Evolutionary conservation across 2,888 invertebrate species (phyloP).

Genomic region (Netelia melanura): DNA sequence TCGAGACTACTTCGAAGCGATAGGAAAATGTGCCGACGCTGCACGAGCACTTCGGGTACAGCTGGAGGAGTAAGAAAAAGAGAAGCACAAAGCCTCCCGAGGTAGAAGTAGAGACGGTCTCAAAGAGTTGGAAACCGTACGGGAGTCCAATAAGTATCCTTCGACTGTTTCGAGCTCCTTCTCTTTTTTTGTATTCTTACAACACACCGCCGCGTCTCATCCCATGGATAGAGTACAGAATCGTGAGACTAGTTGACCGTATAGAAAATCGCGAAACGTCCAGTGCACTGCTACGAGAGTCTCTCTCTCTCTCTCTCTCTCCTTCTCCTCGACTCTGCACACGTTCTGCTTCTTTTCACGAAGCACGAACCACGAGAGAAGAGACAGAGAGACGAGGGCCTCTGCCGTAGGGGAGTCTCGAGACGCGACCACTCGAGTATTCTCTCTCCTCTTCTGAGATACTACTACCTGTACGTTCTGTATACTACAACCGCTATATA

Average conservation of each 20-base stretch:
- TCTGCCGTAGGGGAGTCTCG: slow-evolving; percentile 49
- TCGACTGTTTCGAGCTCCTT: slow-evolving; percentile 32
- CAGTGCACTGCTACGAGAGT: background rate
- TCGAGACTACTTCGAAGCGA: slow-evolving; percentile 5
- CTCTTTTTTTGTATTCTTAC: slow-evolving; percentile 24
- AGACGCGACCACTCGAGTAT: slow-evolving; percentile 44
- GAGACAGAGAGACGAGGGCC: background rate
- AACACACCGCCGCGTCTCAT: slow-evolving; percentile 40
- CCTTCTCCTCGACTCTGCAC: background rate
- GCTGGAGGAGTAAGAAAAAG: slow-evolving; percentile 3
- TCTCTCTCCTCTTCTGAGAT: slow-evolving; percentile 42
- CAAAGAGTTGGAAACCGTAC: slow-evolving; percentile 1
- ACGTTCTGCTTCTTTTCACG: background rate
- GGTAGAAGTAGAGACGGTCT: background rate
- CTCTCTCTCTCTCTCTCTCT: background rate
- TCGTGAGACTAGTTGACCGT: slow-evolving; percentile 64
- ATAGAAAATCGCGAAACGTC: slow-evolving; percentile 57
- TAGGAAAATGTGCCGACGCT: background rate
- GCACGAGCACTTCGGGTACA: background rate
- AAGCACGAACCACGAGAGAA: slow-evolving; percentile 26
- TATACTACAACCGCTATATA: background rate
- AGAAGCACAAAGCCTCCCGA: background rate
- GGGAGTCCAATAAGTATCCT: slow-evolving; percentile 19
- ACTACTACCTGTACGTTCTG: slow-evolving; percentile 17
- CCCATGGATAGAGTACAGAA: slow-evolving; percentile 20